Percentiles rank a stretch among this genome's conserved stretches.
These are phyloP conservation scores for Orchesella flavescens DNA, from an alignment of 2,888 invertebrate genomes.

Conservation along the genomic window DNA sequence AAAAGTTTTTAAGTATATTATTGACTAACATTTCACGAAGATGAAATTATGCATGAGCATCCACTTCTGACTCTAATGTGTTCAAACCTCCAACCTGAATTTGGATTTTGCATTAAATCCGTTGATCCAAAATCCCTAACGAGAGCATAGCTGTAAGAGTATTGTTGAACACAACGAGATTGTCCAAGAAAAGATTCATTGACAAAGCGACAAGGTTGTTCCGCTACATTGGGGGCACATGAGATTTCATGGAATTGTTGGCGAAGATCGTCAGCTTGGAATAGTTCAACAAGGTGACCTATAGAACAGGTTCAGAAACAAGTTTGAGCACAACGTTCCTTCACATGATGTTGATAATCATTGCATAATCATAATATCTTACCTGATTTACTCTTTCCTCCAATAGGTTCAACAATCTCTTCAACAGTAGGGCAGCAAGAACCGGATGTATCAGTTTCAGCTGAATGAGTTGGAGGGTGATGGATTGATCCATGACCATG, in stretches of 20 bases:
- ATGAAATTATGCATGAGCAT: conserved; percentile 85
- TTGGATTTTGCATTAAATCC: conserved; percentile 73
- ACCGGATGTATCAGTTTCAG: conserved; percentile 56
- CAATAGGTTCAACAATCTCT: conserved; percentile 85
- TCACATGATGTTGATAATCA: not conserved
- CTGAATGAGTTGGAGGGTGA: conserved; percentile 10
- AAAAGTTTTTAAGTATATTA: not conserved
- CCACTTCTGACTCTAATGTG: conserved; percentile 88
- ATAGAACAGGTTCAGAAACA: conserved; percentile 12
- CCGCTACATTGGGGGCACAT: conserved; percentile 82
- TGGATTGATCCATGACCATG: conserved; percentile 35
- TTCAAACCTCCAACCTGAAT: conserved; percentile 83
- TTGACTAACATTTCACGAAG: conserved; percentile 9
- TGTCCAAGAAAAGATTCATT: conserved; percentile 81
- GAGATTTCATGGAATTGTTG: conserved; percentile 84
- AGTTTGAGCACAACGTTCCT: not conserved
- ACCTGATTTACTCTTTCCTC: conserved; percentile 82
- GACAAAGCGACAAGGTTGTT: conserved; percentile 84
- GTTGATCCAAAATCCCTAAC: conserved; percentile 79
- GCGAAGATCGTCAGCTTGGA: conserved; percentile 73
- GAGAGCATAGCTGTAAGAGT: conserved; percentile 88
- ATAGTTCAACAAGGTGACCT: conserved; percentile 71
- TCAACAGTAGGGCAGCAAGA: conserved; percentile 85
- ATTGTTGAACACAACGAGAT: conserved; percentile 88
- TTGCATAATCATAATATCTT: not conserved